Conservation (phyloP, 2,113 vertebrate genomes). For the Nesospiza acunhae region DNA sequence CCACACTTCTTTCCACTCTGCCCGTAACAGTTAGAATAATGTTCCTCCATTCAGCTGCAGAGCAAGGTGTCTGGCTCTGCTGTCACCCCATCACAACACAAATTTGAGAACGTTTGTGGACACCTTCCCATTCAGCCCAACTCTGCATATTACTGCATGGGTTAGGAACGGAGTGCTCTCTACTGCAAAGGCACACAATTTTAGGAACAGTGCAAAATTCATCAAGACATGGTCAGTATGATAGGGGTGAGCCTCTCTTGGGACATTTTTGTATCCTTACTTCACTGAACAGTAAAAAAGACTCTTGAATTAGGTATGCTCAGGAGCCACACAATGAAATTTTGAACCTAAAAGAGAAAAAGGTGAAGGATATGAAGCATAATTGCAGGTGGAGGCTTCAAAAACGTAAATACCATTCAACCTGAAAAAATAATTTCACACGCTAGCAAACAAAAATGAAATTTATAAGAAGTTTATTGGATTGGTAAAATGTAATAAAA, state of each 20-base stretch:
- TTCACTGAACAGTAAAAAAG: background rate
- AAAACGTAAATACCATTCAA: conserved; percentile 57
- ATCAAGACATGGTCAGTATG: background rate
- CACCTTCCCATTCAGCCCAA: background rate
- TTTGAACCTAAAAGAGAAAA: background rate
- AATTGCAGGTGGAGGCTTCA: conserved; percentile 1
- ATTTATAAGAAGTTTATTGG: conserved; percentile 71
- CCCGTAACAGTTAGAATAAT: background rate
- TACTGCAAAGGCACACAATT: background rate
- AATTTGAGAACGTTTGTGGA: background rate
- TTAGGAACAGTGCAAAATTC: background rate
- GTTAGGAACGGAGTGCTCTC: background rate
- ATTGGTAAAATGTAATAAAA: conserved; percentile 72
- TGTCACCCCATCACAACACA: background rate
- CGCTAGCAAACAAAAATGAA: conserved; percentile 55
- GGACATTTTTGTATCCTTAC: background rate
- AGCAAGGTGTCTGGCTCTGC: background rate
- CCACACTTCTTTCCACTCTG: background rate
- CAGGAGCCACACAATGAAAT: background rate
- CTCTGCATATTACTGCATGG: background rate
- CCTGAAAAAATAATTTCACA: conserved; percentile 70
- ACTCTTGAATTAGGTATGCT: background rate
- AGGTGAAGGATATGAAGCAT: background rate
- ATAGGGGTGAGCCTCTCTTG: background rate
- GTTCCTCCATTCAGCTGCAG: background rate